A percentile compares a stretch with the other conserved stretches of the same genome.
Evolutionary conservation across 2,797 vertebrate genomes (phyloP).

Genomic region (Odontamblyopus rebecca): DNA sequence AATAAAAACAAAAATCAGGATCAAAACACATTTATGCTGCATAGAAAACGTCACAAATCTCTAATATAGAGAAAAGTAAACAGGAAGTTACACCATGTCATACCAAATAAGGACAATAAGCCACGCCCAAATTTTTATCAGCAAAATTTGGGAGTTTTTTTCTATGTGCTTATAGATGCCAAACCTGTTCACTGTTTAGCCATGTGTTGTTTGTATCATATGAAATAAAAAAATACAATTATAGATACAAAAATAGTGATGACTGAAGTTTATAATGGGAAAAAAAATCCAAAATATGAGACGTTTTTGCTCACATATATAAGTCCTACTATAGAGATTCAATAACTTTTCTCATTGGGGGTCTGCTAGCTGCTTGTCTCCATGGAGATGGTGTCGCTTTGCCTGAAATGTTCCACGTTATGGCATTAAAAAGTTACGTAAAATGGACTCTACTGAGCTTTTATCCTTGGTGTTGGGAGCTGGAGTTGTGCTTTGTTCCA

Average conservation of each 20-base stretch:
- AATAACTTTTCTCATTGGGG: no score
- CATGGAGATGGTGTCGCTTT: no score
- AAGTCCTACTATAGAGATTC: no score
- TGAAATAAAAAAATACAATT: not conserved
- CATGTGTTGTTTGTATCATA: not conserved
- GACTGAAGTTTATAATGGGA: not conserved
- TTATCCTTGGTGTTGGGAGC: no score
- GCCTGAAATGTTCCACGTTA: no score
- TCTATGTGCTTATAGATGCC: not conserved
- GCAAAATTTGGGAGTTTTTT: not conserved
- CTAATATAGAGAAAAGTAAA: conserved; percentile 62
- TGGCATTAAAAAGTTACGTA: no score
- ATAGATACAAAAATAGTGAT: not conserved
- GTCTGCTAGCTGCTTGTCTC: no score
- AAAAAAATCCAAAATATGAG: not conserved
- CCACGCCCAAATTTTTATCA: not conserved
- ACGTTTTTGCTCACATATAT: not conserved
- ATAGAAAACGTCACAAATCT: conserved; percentile 48
- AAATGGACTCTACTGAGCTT: no score
- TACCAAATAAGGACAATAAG: conserved; percentile 4
- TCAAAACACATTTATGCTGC: conserved; percentile 43
- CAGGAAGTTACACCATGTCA: conserved; percentile 11
- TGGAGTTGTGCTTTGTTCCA: no score
- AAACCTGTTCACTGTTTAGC: not conserved
- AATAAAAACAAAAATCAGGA: conserved; percentile 22